Evolutionary conservation across 2,888 invertebrate genomes (phyloP), one percentile per base, ranked within the genome.

Genomic region (Palloptera scutellata): DNA sequence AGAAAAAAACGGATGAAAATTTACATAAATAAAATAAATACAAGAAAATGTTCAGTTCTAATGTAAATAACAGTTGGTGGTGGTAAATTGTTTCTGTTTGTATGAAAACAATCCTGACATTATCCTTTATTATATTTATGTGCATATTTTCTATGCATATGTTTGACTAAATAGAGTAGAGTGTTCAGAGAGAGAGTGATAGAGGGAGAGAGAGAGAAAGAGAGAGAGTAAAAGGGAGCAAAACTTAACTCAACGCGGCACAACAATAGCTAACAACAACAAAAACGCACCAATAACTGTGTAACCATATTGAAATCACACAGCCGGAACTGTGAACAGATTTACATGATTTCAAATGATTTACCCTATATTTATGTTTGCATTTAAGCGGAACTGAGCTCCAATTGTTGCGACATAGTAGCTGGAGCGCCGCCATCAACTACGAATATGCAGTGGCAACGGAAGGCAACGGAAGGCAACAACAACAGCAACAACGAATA

Each of bases 321-420:
- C 63, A 45, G 17, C 57, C 48, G 64, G 48, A 64, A 45, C 48
- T 58, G 57, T 20, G 51, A 51, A 40, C 64, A 58, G 51, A 58
- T 59, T 59, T 51, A 64, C 58, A 58, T 64, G 64, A 64, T 64
- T 64, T 45, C 58, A 40, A 64, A 64, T 64, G 64, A 64, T 64
- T 64, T 64, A 58, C 57, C 42, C 57, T 51, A 64, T 52, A 58
- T 64, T 64, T 64, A 19, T 58, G 58, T 64, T 64, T 64, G 64
- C 64, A 58, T 64, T 64, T 58, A 58, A 64, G 42, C 64, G 64
- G 64, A 64, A 58, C 58, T 58, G 57, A 58, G 52, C 58, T 64
- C 58, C 64, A 51, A 64, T 64, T 64, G 64, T 64, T 64, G 52
- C 30, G 30, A 30, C 30, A 30, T 30, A 30, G 30, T n/a, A 30